These are phyloP conservation scores for Silurus asotus DNA, from an alignment of 2,113 vertebrate species.

Conservation along the genomic window DNA sequence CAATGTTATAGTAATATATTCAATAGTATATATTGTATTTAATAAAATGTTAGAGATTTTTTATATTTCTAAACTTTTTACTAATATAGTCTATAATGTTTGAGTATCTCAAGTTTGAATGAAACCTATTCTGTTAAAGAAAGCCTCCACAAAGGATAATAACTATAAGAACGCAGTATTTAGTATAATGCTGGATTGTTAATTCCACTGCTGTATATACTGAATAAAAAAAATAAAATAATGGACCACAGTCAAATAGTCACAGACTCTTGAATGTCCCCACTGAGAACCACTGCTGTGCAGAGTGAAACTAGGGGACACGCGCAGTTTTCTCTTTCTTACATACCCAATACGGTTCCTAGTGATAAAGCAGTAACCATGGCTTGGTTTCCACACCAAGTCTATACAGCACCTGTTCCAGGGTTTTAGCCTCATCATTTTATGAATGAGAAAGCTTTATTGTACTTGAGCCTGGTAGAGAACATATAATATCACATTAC, in stretches of 20 bases:
- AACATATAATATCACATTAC: conserved; percentile 32
- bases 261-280: neutral
- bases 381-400: conserved; percentile 22
- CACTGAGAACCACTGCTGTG: neutral
- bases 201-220: neutral
- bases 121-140: neutral
- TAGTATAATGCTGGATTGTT: neutral
- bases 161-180: neutral
- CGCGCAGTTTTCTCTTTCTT: conserved; percentile 12
- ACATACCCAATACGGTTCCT: conserved; percentile 26
- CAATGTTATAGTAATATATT: neutral
- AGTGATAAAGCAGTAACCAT: conserved; percentile 22
- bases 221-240: neutral
- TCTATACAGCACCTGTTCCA: conserved; percentile 28
- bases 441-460: conserved; percentile 37
- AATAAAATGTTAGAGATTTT: neutral
- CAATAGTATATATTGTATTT: neutral
- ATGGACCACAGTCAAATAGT: neutral
- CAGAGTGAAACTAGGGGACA: neutral
- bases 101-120: neutral
- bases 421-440: conserved; percentile 22
- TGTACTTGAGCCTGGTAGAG: conserved; percentile 8
- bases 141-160: neutral
- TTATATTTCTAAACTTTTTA: neutral
- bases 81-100: neutral